phyloP scores from a whole-genome alignment of 1,140 invertebrate genomes.

The Oncopodura yosiiana region DNA sequence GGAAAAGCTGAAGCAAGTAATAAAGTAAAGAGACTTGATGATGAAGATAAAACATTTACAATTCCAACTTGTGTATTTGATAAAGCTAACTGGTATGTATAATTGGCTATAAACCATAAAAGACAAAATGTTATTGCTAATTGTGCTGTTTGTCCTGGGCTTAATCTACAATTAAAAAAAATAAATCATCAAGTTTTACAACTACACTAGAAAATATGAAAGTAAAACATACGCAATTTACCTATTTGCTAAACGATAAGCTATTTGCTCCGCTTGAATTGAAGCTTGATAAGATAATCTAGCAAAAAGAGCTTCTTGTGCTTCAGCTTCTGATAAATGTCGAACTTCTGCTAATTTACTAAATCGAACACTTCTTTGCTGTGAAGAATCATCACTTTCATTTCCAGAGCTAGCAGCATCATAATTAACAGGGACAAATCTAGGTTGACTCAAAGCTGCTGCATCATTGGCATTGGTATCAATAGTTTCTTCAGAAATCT shows the following conservation, averaged over 20 bases:
- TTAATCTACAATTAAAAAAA: no score
- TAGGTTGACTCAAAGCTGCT: constrained; percentile 59
- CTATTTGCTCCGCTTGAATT: constrained; percentile 58
- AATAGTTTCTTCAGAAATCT: constrained; percentile 6
- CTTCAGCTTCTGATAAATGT: constrained; percentile 69
- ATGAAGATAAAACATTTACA: constrained; percentile 69
- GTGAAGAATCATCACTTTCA: constrained; percentile 71
- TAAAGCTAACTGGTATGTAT: constrained; percentile 68
- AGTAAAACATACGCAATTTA: no score
- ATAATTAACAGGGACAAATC: constrained; percentile 71
- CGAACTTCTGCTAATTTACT: constrained; percentile 74
- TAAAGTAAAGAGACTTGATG: constrained; percentile 73
- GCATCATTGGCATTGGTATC: constrained; percentile 32
- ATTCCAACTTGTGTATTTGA: constrained; percentile 61
- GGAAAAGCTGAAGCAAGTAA: constrained; percentile 70
- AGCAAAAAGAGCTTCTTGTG: constrained; percentile 70
- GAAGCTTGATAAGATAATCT: constrained; percentile 74
- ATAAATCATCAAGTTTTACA: no score
- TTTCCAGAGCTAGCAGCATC: constrained; percentile 59
- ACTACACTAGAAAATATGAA: no score
- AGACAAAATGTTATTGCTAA: constrained; percentile 66
- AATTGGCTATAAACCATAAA: constrained; percentile 72
- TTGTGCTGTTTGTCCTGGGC: constrained; percentile 58
- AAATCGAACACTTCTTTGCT: constrained; percentile 60
- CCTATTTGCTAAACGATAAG: constrained; percentile 55